phyloP scores from a whole-genome alignment of 2,797 vertebrate genomes.

The Anabas testudineus region DNA sequence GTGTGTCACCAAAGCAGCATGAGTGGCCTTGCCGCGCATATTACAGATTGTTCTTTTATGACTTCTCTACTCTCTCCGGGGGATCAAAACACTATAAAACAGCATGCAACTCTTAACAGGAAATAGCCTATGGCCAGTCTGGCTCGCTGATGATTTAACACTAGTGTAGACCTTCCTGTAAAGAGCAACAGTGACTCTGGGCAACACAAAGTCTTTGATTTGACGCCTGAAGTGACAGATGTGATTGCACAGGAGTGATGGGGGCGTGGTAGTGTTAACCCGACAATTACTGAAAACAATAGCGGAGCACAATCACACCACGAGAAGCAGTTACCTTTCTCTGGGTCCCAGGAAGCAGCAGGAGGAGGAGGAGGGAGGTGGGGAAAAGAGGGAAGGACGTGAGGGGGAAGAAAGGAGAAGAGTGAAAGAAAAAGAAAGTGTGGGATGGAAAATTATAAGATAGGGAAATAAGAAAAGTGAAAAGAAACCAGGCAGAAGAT shows the following conservation, averaged over 20 bases:
- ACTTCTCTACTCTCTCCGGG: constrained; percentile 51
- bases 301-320: constrained; percentile 25
- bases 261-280: constrained; percentile 21
- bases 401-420: background rate
- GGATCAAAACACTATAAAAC: constrained; percentile 66
- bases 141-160: constrained; percentile 64
- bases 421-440: background rate
- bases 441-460: background rate
- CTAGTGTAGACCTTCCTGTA: constrained; percentile 42
- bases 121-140: constrained; percentile 59
- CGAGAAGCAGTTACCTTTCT: constrained; percentile 77
- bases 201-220: constrained; percentile 40
- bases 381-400: background rate
- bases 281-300: constrained; percentile 41
- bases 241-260: constrained; percentile 20
- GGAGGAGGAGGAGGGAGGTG: background rate
- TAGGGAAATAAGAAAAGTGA: background rate
- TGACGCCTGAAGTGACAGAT: constrained; percentile 46
- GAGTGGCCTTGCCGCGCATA: constrained; percentile 69
- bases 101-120: constrained; percentile 62
- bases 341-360: constrained; percentile 73
- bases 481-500: background rate
- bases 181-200: constrained; percentile 55
- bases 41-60: constrained; percentile 75
- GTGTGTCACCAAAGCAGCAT: constrained; percentile 63